A percentile compares a stretch with the other conserved stretches of the same genome.
phyloP scores from a whole-genome alignment of 2,113 vertebrate genomes.

The Gadus macrocephalus region DNA sequence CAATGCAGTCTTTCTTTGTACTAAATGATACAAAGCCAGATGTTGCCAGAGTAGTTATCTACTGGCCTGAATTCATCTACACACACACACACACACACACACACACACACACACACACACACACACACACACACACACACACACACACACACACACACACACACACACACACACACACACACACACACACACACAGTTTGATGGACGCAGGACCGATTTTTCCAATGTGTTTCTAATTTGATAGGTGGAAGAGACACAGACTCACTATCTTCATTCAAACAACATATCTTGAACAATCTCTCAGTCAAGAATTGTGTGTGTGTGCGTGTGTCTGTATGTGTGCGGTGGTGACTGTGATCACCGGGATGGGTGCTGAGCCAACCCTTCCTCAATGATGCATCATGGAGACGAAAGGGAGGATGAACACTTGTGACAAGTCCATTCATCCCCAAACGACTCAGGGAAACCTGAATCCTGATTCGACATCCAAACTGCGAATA shows the following conservation, averaged over 20 bases:
- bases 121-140: conserved; percentile 9
- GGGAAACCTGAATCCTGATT: no score
- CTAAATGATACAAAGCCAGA: conserved; percentile 64
- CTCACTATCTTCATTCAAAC: conserved; percentile 54
- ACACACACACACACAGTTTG: neutral
- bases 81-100: neutral
- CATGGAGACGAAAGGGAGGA: no score
- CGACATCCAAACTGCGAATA: no score
- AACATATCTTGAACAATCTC: conserved; percentile 43
- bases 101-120: conserved; percentile 9
- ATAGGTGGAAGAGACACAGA: conserved; percentile 55
- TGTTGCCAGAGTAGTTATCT: conserved; percentile 57
- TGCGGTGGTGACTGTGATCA: neutral
- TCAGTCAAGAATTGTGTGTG: conserved; percentile 30
- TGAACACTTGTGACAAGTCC: no score
- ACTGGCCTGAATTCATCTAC: conserved; percentile 25
- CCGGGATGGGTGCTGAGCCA: neutral
- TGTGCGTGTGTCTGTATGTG: neutral
- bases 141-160: conserved; percentile 7
- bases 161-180: neutral
- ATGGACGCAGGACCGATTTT: conserved; percentile 11
- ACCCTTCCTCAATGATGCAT: no score
- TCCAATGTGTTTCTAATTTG: conserved; percentile 70
- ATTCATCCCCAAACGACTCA: no score
- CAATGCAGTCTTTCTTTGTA: conserved; percentile 72